Base-by-base conservation (phyloP, 2,888 invertebrate species). In the Mellilla xanthometata region DNA sequence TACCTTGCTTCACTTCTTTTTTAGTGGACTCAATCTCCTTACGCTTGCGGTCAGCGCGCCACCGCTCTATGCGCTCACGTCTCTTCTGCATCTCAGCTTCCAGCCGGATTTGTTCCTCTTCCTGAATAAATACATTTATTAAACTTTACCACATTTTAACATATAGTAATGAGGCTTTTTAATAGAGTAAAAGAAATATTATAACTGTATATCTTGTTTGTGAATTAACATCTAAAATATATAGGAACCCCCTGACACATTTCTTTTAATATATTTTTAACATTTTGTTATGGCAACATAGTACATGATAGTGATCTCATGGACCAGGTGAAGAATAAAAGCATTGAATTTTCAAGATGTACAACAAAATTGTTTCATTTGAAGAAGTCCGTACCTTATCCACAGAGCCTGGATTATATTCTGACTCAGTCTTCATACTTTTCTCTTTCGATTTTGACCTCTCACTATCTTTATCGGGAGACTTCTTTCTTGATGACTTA, bases 51-150 rank as follows among this genome's bases (percentile, higher is more conserved):
- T 99, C 98, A 0, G 97, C 96, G 31, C 99, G 91, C 98, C 98
- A 99, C 39, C 97, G 92, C 79, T 99, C 99, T 53, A 99, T 98
- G 38, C 99, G 93, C 63, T 99, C 98, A 1, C 98, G 91, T 2
- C 99, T 91, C 76, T 97, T 98, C 68, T 96, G 97, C 98, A 99
- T 99, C 88, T 99, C 98, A 10, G 95, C 87, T 78, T 99, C 99
- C 15, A 99, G 81, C 15, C 96, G 93, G 59, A 94, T 95, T 69
- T 97, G 96, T 69, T 97, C 97, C 72, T 96, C 96, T 81, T 97
- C 97, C 92, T 96, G 40, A 3, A 48, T 9, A 28, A 24, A 19
- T 19, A 5, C 4, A 6, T 0, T 6, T 5, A 19, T 19, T 19
- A 5, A 5, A 19, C 6, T 5, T 19, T 19, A 0, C 3, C 4